Percentiles rank a stretch among this genome's conserved stretches.
Conservation (phyloP, 2,888 invertebrate species). For the Acleris emargana region DNA sequence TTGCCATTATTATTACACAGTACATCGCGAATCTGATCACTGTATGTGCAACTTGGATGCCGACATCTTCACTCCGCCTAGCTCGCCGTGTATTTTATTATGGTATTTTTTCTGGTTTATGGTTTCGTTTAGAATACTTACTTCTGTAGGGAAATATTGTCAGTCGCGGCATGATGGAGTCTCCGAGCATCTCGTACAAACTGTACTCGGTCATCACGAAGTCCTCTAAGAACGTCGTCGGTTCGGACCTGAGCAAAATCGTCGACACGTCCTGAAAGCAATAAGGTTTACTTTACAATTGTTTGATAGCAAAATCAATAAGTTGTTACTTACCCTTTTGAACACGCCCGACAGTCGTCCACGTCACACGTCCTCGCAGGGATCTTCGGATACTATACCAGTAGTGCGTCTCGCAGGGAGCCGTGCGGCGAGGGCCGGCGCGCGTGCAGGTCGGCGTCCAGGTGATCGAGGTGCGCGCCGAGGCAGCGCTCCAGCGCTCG, state of each 20-base stretch:
- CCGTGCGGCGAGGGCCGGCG: slow-evolving; percentile 45
- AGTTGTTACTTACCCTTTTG: not conserved
- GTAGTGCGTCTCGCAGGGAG: no score
- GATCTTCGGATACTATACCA: no score
- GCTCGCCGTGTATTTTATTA: no score
- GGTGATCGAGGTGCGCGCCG: slow-evolving; percentile 62
- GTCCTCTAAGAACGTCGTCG: slow-evolving; percentile 72
- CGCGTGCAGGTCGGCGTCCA: slow-evolving; percentile 59
- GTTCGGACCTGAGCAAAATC: slow-evolving; percentile 70
- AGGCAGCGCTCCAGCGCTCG: slow-evolving; percentile 69
- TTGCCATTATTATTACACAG: no score
- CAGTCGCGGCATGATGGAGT: slow-evolving; percentile 71
- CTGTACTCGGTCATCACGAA: slow-evolving; percentile 74
- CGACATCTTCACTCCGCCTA: no score
- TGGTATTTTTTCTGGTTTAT: no score
- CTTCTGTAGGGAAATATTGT: slow-evolving; percentile 64
- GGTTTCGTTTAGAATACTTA: slow-evolving; percentile 37
- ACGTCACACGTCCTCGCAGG: no score
- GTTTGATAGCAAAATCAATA: no score
- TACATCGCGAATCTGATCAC: no score
- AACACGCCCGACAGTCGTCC: not conserved
- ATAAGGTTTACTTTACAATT: not conserved
- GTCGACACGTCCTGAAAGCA: slow-evolving; percentile 66
- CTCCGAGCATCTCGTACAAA: slow-evolving; percentile 77
- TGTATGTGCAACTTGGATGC: no score